Conservation (phyloP, 2,113 vertebrate species). For the Nothoprocta perdicaria region DNA sequence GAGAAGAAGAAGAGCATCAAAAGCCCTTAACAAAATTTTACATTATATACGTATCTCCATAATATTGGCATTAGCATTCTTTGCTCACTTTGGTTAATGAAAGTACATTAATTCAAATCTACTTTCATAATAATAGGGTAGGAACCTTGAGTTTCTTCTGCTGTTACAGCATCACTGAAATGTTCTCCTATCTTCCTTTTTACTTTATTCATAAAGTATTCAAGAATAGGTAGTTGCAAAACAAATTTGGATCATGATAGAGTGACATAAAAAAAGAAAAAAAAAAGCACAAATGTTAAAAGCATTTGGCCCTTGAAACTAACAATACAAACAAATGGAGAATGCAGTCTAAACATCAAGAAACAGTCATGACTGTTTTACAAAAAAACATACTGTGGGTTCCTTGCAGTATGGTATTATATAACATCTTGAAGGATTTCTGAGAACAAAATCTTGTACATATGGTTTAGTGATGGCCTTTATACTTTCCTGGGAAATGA, state of each 20-base stretch:
- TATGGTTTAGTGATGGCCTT: not conserved
- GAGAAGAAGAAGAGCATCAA: not conserved
- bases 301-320: not conserved
- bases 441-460: not conserved
- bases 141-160: not conserved
- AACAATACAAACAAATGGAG: not conserved
- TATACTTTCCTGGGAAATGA: not conserved
- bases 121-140: not conserved
- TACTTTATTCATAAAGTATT: not conserved
- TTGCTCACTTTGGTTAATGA: not conserved
- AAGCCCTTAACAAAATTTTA: not conserved
- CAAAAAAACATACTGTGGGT: not conserved
- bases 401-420: not conserved
- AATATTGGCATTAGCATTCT: not conserved
- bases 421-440: not conserved
- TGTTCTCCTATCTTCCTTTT: not conserved
- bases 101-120: not conserved
- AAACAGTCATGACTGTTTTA: slow-evolving; percentile 5
- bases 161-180: not conserved
- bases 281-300: not conserved
- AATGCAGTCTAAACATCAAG: slow-evolving; percentile 4
- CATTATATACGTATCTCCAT: not conserved
- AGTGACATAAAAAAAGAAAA: not conserved
- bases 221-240: not conserved
- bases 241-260: not conserved